Conservation (phyloP, 1,140 invertebrate species). For the Aphaenogaster ashmeadi region DNA sequence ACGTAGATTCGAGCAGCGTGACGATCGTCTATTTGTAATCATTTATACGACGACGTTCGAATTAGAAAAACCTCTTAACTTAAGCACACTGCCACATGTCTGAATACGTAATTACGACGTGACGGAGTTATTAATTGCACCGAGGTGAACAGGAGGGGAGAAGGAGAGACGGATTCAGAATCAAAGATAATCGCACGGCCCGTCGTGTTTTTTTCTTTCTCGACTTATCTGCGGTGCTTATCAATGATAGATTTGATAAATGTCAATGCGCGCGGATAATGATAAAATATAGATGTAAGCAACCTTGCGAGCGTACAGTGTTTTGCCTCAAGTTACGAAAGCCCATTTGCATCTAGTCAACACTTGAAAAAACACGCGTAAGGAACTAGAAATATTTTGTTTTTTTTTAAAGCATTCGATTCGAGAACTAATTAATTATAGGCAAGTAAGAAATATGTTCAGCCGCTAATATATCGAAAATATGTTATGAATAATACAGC, state of each 20-base stretch:
- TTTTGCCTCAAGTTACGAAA: constrained; percentile 39
- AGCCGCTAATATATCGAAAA: background rate
- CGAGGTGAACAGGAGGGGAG: background rate
- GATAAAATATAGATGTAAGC: constrained; percentile 51
- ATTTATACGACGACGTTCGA: constrained; percentile 42
- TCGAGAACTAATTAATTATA: constrained; percentile 14
- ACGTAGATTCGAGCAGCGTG: constrained; percentile 34
- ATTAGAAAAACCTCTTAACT: constrained; percentile 67
- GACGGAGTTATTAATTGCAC: constrained; percentile 68
- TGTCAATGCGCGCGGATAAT: constrained; percentile 2
- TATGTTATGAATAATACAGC: constrained; percentile 18
- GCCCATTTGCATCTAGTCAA: constrained; percentile 12
- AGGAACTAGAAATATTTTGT: constrained; percentile 15
- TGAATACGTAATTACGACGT: constrained; percentile 69
- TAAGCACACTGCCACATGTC: constrained; percentile 21
- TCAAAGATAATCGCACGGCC: constrained; percentile 7
- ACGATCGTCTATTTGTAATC: constrained; percentile 59
- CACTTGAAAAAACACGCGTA: background rate
- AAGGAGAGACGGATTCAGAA: background rate
- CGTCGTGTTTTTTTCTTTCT: constrained; percentile 15
- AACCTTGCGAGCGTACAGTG: background rate
- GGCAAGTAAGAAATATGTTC: background rate
- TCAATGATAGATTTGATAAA: constrained; percentile 67
- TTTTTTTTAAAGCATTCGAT: constrained; percentile 5
- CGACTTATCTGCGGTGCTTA: constrained; percentile 42